These are phyloP conservation scores for Hirtodrosophila duncani DNA, from an alignment of 2,888 invertebrate species.

Conservation along the genomic window DNA sequence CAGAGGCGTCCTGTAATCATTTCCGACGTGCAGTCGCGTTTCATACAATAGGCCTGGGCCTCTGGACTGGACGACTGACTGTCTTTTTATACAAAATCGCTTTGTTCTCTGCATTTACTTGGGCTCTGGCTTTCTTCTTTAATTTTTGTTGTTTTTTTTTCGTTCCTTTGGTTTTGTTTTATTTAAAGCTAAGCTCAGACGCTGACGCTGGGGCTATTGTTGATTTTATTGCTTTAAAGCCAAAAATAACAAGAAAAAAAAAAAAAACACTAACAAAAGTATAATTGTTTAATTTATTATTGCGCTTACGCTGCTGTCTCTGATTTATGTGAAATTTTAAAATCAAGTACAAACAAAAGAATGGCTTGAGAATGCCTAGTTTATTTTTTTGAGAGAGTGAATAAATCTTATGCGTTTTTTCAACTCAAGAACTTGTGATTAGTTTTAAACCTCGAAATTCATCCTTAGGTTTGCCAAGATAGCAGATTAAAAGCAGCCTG, in stretches of 20 bases:
- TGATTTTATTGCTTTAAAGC: slow-evolving; percentile 39
- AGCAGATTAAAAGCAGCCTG: too few species aligned
- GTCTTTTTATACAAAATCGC: slow-evolving; percentile 52
- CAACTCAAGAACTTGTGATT: too few species aligned
- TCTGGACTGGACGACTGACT: slow-evolving; percentile 22
- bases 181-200: slow-evolving; percentile 53
- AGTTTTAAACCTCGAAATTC: too few species aligned
- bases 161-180: slow-evolving; percentile 37
- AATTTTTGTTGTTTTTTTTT: slow-evolving; percentile 25
- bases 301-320: slow-evolving; percentile 17
- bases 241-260: slow-evolving; percentile 24
- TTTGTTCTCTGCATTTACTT: slow-evolving; percentile 51
- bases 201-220: slow-evolving; percentile 46
- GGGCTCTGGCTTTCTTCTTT: slow-evolving; percentile 67
- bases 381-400: too few species aligned
- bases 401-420: too few species aligned
- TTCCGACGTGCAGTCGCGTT: slow-evolving; percentile 60
- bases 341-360: slow-evolving; percentile 22
- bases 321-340: slow-evolving; percentile 45
- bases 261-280: slow-evolving; percentile 23
- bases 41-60: slow-evolving; percentile 52
- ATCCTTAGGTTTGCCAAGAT: too few species aligned
- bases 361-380: slow-evolving; percentile 18
- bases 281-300: slow-evolving; percentile 50
- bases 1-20: slow-evolving; percentile 45